Evolutionary conservation across 2,797 vertebrate species (phyloP).

Genomic region (Salmo trutta): DNA sequence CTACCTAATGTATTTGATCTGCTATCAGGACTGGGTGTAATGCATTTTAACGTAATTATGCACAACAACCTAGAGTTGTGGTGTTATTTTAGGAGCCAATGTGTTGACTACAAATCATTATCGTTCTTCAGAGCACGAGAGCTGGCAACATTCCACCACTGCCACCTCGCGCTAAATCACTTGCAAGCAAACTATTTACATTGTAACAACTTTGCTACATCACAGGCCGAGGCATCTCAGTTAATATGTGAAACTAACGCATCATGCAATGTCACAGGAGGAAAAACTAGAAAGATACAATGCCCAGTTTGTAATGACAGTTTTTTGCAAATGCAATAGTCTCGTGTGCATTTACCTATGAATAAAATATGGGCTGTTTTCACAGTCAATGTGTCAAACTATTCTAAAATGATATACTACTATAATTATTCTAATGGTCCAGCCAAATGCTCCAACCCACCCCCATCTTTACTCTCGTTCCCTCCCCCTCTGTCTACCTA

Average conservation of each 20-base stretch:
- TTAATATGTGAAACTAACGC: too few relatives aligned
- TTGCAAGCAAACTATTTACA: background rate
- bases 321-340: too few relatives aligned
- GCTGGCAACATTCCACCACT: background rate
- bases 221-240: too few relatives aligned
- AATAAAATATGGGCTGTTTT: too few relatives aligned
- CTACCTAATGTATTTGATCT: background rate
- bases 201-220: background rate
- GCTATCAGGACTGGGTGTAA: background rate
- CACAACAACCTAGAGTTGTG: background rate
- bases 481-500: constrained; percentile 64
- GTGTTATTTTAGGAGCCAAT: background rate
- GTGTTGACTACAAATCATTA: background rate
- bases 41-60: background rate
- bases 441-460: constrained; percentile 33
- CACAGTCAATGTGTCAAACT: too few relatives aligned
- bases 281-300: too few relatives aligned
- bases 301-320: too few relatives aligned
- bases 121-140: background rate
- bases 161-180: background rate
- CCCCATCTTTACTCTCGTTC: constrained; percentile 28
- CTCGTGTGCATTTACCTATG: too few relatives aligned
- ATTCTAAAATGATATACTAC: constrained; percentile 42
- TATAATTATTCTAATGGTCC: constrained; percentile 23
- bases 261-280: too few relatives aligned